phyloP scores from a whole-genome alignment of 2,888 invertebrate species.

The Hedychridium roseum region DNA sequence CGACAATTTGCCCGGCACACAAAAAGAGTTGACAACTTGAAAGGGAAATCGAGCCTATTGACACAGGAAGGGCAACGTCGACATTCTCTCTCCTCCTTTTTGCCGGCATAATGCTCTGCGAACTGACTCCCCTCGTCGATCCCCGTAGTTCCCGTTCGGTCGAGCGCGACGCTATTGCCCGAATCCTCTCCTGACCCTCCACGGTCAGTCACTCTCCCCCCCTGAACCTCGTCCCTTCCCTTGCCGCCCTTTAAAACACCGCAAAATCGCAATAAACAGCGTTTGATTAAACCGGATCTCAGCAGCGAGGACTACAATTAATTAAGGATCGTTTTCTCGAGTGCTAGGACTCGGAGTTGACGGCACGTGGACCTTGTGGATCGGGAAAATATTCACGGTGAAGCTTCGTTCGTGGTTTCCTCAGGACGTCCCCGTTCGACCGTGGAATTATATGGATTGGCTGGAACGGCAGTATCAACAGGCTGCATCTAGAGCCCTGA shows the following conservation, averaged over 20 bases:
- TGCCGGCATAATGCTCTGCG: constrained; percentile 38
- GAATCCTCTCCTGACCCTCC: constrained; percentile 28
- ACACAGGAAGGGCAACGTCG: constrained; percentile 48
- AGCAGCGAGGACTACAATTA: no score
- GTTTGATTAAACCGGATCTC: no score
- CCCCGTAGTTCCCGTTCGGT: constrained; percentile 40
- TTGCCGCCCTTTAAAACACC: constrained; percentile 10
- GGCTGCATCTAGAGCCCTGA: constrained; percentile 55
- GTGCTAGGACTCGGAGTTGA: no score
- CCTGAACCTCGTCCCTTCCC: neutral
- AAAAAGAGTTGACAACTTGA: constrained; percentile 64
- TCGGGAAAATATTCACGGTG: neutral
- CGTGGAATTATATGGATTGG: constrained; percentile 39
- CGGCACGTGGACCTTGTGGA: no score
- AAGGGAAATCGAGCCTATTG: constrained; percentile 65
- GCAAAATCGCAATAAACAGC: no score
- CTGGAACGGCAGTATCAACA: constrained; percentile 53
- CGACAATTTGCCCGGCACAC: constrained; percentile 62
- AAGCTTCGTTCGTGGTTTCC: neutral
- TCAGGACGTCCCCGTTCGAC: constrained; percentile 19
- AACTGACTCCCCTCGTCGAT: constrained; percentile 23
- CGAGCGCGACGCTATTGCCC: constrained; percentile 41
- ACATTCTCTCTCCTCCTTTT: constrained; percentile 16
- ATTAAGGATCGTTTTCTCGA: no score
- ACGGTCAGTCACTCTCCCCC: constrained; percentile 10